Conservation (phyloP, 2,888 invertebrate species). For the Zhuqinia jingwanae region DNA sequence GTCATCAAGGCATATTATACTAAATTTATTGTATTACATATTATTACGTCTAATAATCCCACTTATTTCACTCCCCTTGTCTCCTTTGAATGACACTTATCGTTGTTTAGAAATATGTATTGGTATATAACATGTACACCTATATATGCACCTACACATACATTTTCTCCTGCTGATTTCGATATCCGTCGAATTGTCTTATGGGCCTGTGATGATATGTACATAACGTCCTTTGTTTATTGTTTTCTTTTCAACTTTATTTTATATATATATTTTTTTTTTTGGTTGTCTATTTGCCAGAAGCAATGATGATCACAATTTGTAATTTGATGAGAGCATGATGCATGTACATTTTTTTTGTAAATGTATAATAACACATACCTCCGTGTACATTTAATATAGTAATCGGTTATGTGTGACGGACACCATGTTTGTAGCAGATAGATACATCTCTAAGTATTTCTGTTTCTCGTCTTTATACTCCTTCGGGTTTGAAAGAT, state of each 20-base stretch:
- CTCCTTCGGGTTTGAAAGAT: conserved; percentile 44
- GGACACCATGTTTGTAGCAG: not conserved
- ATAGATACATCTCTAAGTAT: not conserved
- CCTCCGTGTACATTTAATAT: not conserved
- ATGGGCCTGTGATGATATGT: too few species aligned
- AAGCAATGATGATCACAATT: not conserved
- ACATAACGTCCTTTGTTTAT: not conserved
- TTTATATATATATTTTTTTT: not conserved
- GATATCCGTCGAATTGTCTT: not conserved
- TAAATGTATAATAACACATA: not conserved
- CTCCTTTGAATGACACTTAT: not conserved
- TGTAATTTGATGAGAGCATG: not conserved
- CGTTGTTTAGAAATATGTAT: not conserved
- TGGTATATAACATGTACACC: too few species aligned
- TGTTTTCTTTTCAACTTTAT: not conserved
- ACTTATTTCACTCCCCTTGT: conserved; percentile 5
- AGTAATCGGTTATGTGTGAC: not conserved
- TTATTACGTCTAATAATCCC: not conserved
- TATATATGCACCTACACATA: not conserved
- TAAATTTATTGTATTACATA: too few species aligned
- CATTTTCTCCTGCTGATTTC: conserved; percentile 22
- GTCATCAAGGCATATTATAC: too few species aligned
- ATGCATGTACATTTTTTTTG: not conserved
- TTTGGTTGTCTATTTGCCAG: not conserved
- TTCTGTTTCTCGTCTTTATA: not conserved